Base-by-base conservation (phyloP, 2,113 vertebrate species). In the Embiotoca jacksoni region DNA sequence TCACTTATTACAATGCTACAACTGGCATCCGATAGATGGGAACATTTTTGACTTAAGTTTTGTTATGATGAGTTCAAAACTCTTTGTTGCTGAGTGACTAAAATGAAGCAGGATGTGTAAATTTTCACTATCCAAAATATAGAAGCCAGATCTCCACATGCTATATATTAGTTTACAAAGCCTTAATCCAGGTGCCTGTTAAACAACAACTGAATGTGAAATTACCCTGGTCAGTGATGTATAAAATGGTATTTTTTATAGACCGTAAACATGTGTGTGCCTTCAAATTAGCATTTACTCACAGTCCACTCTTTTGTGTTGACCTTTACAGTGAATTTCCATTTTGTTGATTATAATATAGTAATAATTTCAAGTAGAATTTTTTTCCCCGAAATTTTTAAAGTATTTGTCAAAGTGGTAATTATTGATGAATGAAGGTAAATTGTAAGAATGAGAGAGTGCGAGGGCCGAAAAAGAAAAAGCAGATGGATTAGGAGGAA, bases 401-500 rank as follows among this genome's bases (percentile, higher is more conserved):
- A 16, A 14, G 14, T 31, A 13, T 59, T n/a, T 52, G 16, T 33
- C 10, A 50, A 74, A 1, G 4, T 66, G 36, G 2, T 49, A 6
- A 15, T 57, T 50, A 56, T 15, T 67, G 50, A 71, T 72, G 30
- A 80, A 75, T 41, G 50, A 65, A 2, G 7, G n/a, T 70, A 39
- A 70, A 77, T 58, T 7, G 32, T 35, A 14, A 57, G 52, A 54
- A 14, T 63, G 39, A 82, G 37, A 50, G n/a, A 35, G 33, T 44
- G 31, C 44, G 46, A 55, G 31, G 32, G 46, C 57, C 55, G 57
- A 68, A 55, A 37, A 50, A 55, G 58, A 66, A 23, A 23, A 23
- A 47, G 60, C 75, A 66, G 65, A 77, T 55, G 73, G 75, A 80
- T 84, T 75, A 75, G 30, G 36, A 41, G 39, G 60, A 75, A 78